These are phyloP conservation scores for Eristalis pertinax DNA, from an alignment of 2,888 invertebrate genomes.

Conservation along the genomic window DNA sequence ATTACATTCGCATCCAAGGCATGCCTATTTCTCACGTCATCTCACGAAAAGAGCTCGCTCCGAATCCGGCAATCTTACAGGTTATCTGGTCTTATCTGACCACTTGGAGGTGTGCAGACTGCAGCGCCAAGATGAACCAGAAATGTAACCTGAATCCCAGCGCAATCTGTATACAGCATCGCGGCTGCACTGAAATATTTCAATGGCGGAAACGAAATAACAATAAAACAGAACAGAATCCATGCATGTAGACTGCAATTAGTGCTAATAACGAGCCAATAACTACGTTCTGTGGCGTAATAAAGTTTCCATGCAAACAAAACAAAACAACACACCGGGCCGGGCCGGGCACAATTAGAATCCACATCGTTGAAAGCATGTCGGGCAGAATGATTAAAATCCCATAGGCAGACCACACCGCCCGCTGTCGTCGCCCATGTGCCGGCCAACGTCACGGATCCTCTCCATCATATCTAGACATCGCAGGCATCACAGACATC, in stretches of 20 bases:
- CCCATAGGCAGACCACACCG: slow-evolving; percentile 2
- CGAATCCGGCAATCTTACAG: neutral
- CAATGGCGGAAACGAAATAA: slow-evolving; percentile 24
- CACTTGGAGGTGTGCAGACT: neutral
- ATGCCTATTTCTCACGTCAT: neutral
- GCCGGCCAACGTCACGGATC: slow-evolving; percentile 40
- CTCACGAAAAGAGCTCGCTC: neutral
- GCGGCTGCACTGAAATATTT: neutral
- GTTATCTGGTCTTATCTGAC: neutral
- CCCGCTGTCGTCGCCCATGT: neutral
- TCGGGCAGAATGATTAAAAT: neutral
- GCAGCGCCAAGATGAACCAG: neutral
- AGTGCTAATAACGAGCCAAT: slow-evolving; percentile 42
- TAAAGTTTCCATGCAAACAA: slow-evolving; percentile 29
- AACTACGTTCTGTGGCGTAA: slow-evolving; percentile 12
- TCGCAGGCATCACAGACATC: slow-evolving; percentile 5
- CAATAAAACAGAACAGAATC: neutral
- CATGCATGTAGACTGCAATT: slow-evolving; percentile 27
- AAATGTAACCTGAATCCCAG: neutral
- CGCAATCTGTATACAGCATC: neutral
- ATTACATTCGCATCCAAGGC: neutral
- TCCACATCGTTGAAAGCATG: slow-evolving; percentile 35
- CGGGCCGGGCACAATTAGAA: slow-evolving; percentile 30
- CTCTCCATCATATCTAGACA: slow-evolving; percentile 25
- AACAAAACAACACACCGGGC: neutral